These are phyloP conservation scores for Latheticus oryzae DNA, from an alignment of 2,888 invertebrate species.

Conservation along the genomic window DNA sequence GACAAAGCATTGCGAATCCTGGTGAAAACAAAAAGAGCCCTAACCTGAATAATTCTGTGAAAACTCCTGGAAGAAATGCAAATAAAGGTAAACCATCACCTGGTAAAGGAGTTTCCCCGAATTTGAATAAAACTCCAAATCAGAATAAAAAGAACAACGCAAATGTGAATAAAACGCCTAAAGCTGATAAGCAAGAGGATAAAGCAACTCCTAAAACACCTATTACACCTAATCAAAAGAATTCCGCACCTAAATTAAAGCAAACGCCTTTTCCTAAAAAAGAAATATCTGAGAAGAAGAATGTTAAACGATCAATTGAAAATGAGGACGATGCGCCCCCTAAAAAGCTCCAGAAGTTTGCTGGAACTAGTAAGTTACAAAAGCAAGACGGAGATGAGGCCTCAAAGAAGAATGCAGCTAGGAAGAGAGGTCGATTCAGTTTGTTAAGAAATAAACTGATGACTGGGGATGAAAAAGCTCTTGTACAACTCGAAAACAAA, in stretches of 20 bases:
- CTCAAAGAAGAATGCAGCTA: slow-evolving; percentile 1
- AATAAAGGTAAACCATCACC: too few relatives aligned
- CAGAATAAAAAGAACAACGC: slow-evolving; percentile 1
- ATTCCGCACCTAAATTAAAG: too few relatives aligned
- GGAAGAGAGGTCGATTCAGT: slow-evolving; percentile 23
- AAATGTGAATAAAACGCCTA: too few relatives aligned
- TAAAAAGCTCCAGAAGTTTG: slow-evolving; percentile 20
- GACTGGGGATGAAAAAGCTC: slow-evolving; percentile 38
- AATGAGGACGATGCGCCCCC: slow-evolving; percentile 8
- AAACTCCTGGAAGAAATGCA: slow-evolving; percentile 18
- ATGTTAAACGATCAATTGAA: too few relatives aligned
- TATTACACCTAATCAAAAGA: too few relatives aligned
- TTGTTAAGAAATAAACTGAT: slow-evolving; percentile 42
- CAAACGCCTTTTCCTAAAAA: too few relatives aligned
- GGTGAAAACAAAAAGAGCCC: slow-evolving; percentile 1
- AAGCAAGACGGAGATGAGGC: slow-evolving; percentile 3
- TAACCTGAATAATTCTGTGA: not conserved
- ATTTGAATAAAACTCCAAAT: not conserved
- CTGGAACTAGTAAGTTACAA: slow-evolving; percentile 12
- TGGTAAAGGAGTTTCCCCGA: too few relatives aligned
- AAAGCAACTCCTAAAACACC: too few relatives aligned
- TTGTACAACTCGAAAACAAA: slow-evolving; percentile 42
- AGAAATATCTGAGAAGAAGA: too few relatives aligned
- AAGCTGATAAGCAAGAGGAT: too few relatives aligned
- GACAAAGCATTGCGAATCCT: slow-evolving; percentile 14